Evolutionary conservation across 2,797 vertebrate species (phyloP).

Genomic region (Urosaurus nigricauda): DNA sequence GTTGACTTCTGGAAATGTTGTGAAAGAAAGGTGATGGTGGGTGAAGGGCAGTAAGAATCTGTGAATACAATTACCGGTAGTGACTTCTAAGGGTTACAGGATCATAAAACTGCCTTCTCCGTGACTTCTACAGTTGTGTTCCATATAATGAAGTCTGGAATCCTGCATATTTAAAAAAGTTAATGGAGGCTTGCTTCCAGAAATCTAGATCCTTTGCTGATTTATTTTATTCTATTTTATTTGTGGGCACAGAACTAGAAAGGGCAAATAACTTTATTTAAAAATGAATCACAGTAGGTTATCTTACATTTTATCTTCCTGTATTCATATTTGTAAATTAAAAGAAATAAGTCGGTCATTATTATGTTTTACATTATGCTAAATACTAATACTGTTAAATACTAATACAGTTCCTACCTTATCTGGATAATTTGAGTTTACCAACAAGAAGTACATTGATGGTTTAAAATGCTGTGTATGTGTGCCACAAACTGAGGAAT

Average conservation of each 20-base stretch:
- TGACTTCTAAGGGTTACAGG: neutral
- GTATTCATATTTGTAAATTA: neutral
- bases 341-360: fast-evolving
- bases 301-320: fast-evolving
- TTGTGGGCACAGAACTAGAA: neutral
- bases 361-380: neutral
- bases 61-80: neutral
- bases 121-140: neutral
- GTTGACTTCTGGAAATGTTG: neutral
- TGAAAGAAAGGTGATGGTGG: neutral
- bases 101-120: neutral
- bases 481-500: neutral
- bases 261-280: neutral
- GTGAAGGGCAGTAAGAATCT: neutral
- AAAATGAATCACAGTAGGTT: neutral
- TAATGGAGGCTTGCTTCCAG: neutral
- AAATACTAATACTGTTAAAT: neutral
- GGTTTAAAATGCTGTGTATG: neutral
- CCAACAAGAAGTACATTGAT: neutral
- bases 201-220: neutral
- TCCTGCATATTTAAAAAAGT: neutral
- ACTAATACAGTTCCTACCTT: fast-evolving
- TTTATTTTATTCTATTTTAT: neutral
- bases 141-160: neutral
- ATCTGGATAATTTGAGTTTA: neutral